Conservation (phyloP, 2,113 vertebrate genomes). For the Ahaetulla prasina region DNA sequence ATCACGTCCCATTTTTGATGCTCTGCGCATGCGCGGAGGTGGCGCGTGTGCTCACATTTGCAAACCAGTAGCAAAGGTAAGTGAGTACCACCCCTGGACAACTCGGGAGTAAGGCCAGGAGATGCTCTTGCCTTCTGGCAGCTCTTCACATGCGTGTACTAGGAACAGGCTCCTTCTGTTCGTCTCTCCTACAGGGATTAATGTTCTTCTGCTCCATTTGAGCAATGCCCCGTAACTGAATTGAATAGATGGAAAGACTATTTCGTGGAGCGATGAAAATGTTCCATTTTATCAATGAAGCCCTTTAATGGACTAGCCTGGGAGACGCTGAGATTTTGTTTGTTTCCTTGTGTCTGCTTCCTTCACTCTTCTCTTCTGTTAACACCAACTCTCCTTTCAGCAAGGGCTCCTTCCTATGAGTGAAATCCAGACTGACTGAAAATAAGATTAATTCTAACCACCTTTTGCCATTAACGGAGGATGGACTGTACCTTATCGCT, state of each 20-base stretch:
- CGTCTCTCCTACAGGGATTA: conserved; percentile 6
- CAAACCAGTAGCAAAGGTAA: too few species aligned
- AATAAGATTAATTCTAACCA: not conserved
- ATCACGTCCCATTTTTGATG: too few species aligned
- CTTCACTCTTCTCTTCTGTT: not conserved
- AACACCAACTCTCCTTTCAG: not conserved
- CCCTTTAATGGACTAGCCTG: not conserved
- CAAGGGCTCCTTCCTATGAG: not conserved
- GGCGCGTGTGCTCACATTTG: too few species aligned
- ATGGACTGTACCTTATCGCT: not conserved
- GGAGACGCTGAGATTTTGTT: not conserved
- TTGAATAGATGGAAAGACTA: not conserved
- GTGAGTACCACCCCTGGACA: too few species aligned
- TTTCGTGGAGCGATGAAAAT: not conserved
- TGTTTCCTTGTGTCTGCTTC: not conserved
- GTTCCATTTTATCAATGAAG: not conserved
- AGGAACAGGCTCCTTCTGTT: too few species aligned
- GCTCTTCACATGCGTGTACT: too few species aligned
- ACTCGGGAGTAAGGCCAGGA: too few species aligned
- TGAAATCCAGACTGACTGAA: not conserved
- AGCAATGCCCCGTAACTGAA: not conserved
- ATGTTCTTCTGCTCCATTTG: conserved; percentile 6
- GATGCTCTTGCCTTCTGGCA: too few species aligned
- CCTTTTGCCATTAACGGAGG: not conserved
- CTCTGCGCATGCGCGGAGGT: too few species aligned